Percentiles rank a stretch among this genome's conserved stretches.
Evolutionary conservation across 2,113 vertebrate species (phyloP).

Genomic region (Antechinus flavipes): DNA sequence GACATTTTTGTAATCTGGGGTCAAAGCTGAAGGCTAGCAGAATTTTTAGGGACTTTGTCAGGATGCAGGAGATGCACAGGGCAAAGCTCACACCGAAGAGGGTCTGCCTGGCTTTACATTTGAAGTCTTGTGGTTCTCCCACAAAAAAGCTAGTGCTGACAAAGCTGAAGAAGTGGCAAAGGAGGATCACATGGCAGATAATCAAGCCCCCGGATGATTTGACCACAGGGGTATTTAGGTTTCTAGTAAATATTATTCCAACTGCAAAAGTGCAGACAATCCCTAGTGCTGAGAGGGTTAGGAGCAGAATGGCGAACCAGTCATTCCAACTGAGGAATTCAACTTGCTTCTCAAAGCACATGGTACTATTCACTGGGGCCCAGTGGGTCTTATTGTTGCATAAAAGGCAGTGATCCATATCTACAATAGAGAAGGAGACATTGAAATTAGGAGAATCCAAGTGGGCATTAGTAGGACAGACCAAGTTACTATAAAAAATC

Average conservation of each 20-base stretch:
- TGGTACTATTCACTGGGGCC: conserved; percentile 86
- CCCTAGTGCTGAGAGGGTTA: conserved; percentile 85
- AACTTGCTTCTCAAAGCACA: conserved; percentile 85
- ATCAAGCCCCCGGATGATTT: conserved; percentile 88
- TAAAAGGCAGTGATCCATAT: conserved; percentile 89
- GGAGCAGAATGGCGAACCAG: conserved; percentile 88
- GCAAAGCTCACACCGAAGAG: conserved; percentile 92
- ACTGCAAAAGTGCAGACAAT: conserved; percentile 85
- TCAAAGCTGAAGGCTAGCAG: conserved; percentile 92
- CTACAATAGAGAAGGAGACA: conserved; percentile 78
- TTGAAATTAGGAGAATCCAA: conserved; percentile 16
- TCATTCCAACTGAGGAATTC: conserved; percentile 89
- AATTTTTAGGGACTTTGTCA: conserved; percentile 94
- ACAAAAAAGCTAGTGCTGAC: conserved; percentile 89
- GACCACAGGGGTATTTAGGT: conserved; percentile 88
- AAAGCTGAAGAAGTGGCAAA: conserved; percentile 90
- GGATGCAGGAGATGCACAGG: conserved; percentile 91
- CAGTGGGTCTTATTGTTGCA: conserved; percentile 88
- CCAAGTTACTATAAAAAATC: background rate
- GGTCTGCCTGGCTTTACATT: conserved; percentile 89
- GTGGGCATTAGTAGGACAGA: background rate
- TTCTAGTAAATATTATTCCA: conserved; percentile 88
- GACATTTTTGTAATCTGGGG: conserved; percentile 84
- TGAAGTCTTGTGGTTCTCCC: conserved; percentile 85
- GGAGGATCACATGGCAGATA: conserved; percentile 90